Base-by-base conservation (phyloP, 2,113 vertebrate species). In the Ovibos moschatus region DNA sequence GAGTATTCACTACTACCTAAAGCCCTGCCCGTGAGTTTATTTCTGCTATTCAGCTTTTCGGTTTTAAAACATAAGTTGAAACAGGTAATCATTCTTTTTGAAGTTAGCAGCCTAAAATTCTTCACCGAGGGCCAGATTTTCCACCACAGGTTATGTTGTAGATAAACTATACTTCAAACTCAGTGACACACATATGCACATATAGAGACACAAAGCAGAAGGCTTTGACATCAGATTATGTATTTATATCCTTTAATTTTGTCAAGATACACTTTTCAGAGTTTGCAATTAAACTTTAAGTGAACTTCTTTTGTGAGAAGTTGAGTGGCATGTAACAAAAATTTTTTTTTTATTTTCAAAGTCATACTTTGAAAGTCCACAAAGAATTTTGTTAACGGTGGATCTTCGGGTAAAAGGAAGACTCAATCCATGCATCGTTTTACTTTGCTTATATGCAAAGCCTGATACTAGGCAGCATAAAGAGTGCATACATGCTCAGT, bases 341-440 rank as follows among this genome's bases (percentile, higher is more conserved):
- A 28, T 12, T 1, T 58, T 60, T 27, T 67, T 96, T 88, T 57
- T 3, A 55, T 74, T 78, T 91, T 89, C 67, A 88, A 85, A 89
- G 45, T 92, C 60, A 11, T 60, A 55, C 55, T 97, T 97, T 97
- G 71, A 89, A 89, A 89, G 43, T 67, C 55, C n/a, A 64, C 21
- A 21, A 74, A 43, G 83, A 76, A 23, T 90, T 84, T 89, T 76
- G 36, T 79, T 91, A 23, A 17, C 19, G n/a, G 28, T 81, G 25
- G 13, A 16, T 55, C 15, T 76, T 83, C n/a, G 57, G 53, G n/a
- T 53, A 16, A 83, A 92, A 79, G 36, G 36, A 86, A 71, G 30
- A 58, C 23, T 76, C 45, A 47, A 11, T 28, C 55, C 25, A 53
- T 45, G 23, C 43, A 27, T 91, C 4, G 11, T 28, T 23, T 57